These are phyloP conservation scores for Habropoda laboriosa DNA, from an alignment of 1,140 invertebrate species.

Conservation along the genomic window DNA sequence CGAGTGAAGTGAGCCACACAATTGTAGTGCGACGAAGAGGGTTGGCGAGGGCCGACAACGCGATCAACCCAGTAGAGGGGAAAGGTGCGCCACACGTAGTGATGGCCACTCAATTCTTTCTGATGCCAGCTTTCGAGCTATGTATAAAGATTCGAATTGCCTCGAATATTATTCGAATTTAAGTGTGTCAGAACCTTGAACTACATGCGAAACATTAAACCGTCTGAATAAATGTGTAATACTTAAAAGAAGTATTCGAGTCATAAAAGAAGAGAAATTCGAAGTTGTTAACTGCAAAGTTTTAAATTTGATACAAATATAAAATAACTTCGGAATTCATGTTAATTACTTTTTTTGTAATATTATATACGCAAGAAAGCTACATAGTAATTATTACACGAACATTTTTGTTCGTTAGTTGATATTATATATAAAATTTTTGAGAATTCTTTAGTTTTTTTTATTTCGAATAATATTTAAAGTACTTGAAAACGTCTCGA, in stretches of 20 bases:
- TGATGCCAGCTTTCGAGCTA: neutral
- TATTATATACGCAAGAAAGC: neutral
- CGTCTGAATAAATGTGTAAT: neutral
- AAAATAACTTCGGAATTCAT: neutral
- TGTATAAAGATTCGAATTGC: neutral
- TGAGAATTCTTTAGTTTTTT: neutral
- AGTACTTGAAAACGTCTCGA: slow-evolving; percentile 18
- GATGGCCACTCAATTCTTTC: slow-evolving; percentile 26
- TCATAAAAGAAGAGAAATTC: neutral
- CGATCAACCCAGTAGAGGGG: slow-evolving; percentile 19
- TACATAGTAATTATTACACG: too few species aligned
- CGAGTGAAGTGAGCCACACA: slow-evolving; percentile 54
- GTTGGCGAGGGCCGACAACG: slow-evolving; percentile 44
- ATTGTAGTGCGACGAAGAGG: slow-evolving; percentile 48
- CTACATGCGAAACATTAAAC: neutral
- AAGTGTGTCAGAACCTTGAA: neutral
- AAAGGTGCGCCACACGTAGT: slow-evolving; percentile 29
- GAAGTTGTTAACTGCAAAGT: neutral
- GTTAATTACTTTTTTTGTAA: neutral
- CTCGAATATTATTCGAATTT: neutral
- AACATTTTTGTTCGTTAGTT: neutral
- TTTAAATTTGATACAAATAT: neutral
- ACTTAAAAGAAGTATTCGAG: neutral
- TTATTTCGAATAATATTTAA: slow-evolving; percentile 18
- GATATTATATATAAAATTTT: neutral